Conservation (phyloP, 1,140 invertebrate genomes). For the Dendrolimus punctatus region DNA sequence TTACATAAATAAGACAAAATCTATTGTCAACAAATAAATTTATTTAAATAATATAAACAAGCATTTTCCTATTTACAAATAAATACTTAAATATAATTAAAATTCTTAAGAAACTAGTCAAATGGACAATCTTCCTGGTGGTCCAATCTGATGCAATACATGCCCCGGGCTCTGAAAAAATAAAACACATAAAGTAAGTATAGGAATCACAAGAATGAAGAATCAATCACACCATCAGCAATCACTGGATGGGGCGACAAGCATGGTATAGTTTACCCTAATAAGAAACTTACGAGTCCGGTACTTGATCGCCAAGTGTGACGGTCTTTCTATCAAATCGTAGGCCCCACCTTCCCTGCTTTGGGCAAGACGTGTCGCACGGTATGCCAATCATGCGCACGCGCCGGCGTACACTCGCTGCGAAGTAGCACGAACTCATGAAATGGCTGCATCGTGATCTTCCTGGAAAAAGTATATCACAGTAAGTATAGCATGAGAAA, state of each 20-base stretch:
- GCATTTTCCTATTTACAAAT: too few species aligned
- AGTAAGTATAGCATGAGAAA: too few species aligned
- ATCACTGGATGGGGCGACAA: too few species aligned
- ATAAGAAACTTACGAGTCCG: constrained; percentile 66
- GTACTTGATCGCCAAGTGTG: constrained; percentile 75
- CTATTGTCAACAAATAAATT: too few species aligned
- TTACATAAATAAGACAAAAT: too few species aligned
- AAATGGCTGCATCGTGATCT: constrained; percentile 78
- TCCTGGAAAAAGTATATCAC: constrained; percentile 47
- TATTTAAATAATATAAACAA: too few species aligned
- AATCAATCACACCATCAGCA: too few species aligned
- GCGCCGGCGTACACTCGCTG: constrained; percentile 70
- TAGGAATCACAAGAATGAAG: background rate
- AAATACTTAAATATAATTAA: constrained; percentile 1
- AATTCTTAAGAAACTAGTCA: constrained; percentile 33
- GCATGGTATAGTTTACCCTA: background rate
- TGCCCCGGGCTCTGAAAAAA: constrained; percentile 72
- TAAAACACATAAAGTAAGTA: constrained; percentile 16
- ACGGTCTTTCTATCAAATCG: constrained; percentile 51
- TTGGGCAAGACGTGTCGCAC: constrained; percentile 74
- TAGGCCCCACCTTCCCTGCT: constrained; percentile 60
- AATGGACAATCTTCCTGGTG: constrained; percentile 76
- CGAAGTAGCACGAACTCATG: constrained; percentile 78
- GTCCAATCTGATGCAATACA: constrained; percentile 74
- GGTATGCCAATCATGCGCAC: constrained; percentile 73